phyloP scores from a whole-genome alignment of 2,888 invertebrate species.

The Zhengitettix transpicula region DNA sequence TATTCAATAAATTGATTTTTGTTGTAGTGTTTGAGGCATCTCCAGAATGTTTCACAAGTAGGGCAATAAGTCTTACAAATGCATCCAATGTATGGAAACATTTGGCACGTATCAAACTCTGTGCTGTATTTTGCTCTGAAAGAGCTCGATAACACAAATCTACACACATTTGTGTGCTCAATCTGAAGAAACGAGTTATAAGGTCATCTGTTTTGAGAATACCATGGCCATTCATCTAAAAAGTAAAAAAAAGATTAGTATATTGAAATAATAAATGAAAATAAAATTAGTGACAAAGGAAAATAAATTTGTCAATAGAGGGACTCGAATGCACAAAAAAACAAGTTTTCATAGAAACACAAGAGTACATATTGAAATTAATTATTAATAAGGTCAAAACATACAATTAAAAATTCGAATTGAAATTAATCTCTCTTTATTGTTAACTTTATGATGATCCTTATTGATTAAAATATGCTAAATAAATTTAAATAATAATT shows the following conservation, averaged over 20 bases:
- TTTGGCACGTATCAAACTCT: conserved; percentile 61
- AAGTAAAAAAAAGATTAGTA: conserved; percentile 3
- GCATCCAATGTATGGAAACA: conserved; percentile 93
- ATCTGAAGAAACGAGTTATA: conserved; percentile 90
- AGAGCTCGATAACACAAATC: conserved; percentile 80
- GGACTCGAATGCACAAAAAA: too few relatives aligned
- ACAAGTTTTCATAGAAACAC: too few relatives aligned
- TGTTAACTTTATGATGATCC: too few relatives aligned
- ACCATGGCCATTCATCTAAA: conserved; percentile 84
- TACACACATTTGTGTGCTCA: conserved; percentile 91
- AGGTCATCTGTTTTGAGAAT: conserved; percentile 94
- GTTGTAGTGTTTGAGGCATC: conserved; percentile 84
- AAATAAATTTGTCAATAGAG: too few relatives aligned
- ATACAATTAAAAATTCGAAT: too few relatives aligned
- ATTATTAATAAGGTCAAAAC: too few relatives aligned
- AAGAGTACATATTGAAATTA: too few relatives aligned
- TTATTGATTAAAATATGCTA: too few relatives aligned
- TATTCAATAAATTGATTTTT: conserved; percentile 91
- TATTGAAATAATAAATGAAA: not conserved
- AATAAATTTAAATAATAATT: too few relatives aligned
- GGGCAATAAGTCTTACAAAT: conserved; percentile 80
- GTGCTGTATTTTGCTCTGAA: conserved; percentile 49
- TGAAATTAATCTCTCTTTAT: too few relatives aligned
- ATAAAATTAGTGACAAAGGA: too few relatives aligned
- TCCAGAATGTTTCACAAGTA: conserved; percentile 88